phyloP scores from a whole-genome alignment of 2,888 invertebrate genomes.

The Caradrina clavipalpis region DNA sequence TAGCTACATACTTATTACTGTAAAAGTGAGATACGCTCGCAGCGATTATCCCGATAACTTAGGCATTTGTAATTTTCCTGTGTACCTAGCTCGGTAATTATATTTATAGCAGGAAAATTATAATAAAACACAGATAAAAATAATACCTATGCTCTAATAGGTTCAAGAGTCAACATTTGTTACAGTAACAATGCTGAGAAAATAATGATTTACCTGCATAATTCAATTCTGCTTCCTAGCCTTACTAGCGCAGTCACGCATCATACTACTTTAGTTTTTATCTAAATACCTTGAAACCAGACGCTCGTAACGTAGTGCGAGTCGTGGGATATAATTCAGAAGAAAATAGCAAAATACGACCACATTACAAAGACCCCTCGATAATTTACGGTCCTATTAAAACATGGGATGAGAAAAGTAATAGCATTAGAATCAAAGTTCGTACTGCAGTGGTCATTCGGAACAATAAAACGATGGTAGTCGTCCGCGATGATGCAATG shows the following conservation, averaged over 20 bases:
- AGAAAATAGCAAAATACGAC: constrained; percentile 50
- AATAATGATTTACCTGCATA: constrained; percentile 50
- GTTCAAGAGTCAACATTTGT: constrained; percentile 53
- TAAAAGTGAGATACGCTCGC: constrained; percentile 41
- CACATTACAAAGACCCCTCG: constrained; percentile 45
- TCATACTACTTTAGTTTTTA: constrained; percentile 68
- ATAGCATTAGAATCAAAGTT: constrained; percentile 55
- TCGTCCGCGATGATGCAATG: constrained; percentile 50
- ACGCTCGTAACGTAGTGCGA: constrained; percentile 55
- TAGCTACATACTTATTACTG: constrained; percentile 49
- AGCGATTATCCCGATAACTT: constrained; percentile 49
- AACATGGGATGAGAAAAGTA: constrained; percentile 38
- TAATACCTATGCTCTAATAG: constrained; percentile 19
- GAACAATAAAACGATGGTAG: constrained; percentile 44
- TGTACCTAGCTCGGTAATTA: constrained; percentile 9
- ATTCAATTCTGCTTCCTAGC: constrained; percentile 64
- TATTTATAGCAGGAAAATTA: constrained; percentile 26
- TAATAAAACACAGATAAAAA: constrained; percentile 34
- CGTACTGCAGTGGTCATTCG: constrained; percentile 46
- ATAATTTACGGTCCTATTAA: constrained; percentile 32
- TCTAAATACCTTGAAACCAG: constrained; percentile 69
- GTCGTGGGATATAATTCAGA: constrained; percentile 63
- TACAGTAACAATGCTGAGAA: constrained; percentile 59
- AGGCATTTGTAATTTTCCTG: constrained; percentile 39
- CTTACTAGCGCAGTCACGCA: constrained; percentile 64